Evolutionary conservation across 2,888 invertebrate genomes (phyloP).

Genomic region (Aproaerema taeniolella): DNA sequence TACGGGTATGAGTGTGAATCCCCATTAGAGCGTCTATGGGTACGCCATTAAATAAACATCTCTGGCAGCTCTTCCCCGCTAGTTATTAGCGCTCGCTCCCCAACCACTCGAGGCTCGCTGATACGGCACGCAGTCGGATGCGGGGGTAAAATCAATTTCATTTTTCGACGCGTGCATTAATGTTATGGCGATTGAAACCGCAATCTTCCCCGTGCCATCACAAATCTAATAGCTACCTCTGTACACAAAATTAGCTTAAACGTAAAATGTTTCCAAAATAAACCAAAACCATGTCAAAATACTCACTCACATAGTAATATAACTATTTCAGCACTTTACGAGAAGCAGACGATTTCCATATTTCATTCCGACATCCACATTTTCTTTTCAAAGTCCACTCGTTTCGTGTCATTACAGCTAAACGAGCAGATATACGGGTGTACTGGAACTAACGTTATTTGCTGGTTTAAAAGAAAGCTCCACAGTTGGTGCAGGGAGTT

Average conservation of each 20-base stretch:
- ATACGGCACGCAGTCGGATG: constrained; percentile 73
- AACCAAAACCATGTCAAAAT: not conserved
- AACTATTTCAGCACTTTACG: not conserved
- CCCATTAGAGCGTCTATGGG: constrained; percentile 70
- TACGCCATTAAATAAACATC: constrained; percentile 76
- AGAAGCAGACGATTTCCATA: not conserved
- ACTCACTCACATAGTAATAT: not conserved
- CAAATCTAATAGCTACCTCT: not conserved
- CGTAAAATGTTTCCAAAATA: too few relatives aligned
- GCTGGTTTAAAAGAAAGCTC: constrained; percentile 11
- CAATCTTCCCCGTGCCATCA: constrained; percentile 21
- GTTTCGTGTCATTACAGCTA: constrained; percentile 63
- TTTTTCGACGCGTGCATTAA: constrained; percentile 74
- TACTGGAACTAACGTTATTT: constrained; percentile 17
- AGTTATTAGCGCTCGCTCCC: constrained; percentile 71
- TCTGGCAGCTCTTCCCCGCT: constrained; percentile 59
- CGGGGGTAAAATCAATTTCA: constrained; percentile 71
- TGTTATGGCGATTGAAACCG: constrained; percentile 55
- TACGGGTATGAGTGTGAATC: constrained; percentile 35
- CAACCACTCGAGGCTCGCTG: constrained; percentile 62
- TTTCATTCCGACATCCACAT: constrained; percentile 33
- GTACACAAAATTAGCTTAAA: too few relatives aligned
- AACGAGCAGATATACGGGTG: constrained; percentile 54
- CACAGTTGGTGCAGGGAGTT: constrained; percentile 20
- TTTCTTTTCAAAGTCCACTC: constrained; percentile 64